Evolutionary conservation across 2,113 vertebrate species (phyloP).

Genomic region (Pantherophis guttatus): DNA sequence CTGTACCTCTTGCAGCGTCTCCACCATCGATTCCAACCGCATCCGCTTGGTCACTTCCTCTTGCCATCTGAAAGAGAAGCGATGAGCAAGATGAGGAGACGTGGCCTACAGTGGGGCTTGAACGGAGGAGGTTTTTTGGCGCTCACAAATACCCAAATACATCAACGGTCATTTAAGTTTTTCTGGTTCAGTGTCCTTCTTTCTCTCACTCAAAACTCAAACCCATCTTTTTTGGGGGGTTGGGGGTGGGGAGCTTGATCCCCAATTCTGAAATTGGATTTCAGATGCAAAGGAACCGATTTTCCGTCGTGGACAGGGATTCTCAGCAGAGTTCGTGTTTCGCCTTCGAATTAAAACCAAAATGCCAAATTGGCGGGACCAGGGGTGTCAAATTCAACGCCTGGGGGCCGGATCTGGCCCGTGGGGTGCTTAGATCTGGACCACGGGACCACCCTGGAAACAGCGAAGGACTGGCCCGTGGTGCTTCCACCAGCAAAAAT

Average conservation of each 20-base stretch:
- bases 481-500: too few relatives aligned
- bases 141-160: not conserved
- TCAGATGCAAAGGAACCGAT: not conserved
- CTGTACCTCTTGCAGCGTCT: slow-evolving; percentile 86
- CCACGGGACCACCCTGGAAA: too few relatives aligned
- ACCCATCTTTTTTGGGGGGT: not conserved
- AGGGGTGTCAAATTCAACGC: too few relatives aligned
- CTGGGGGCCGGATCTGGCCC: too few relatives aligned
- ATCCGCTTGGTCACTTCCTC: slow-evolving; percentile 87
- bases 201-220: not conserved
- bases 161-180: not conserved
- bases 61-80: slow-evolving; percentile 87
- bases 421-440: too few relatives aligned
- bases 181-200: not conserved
- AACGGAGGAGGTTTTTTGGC: accelerated
- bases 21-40: slow-evolving; percentile 86
- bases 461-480: too few relatives aligned
- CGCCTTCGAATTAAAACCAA: not conserved
- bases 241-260: accelerated
- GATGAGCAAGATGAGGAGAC: slow-evolving; percentile 28
- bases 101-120: not conserved
- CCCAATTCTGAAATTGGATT: not conserved
- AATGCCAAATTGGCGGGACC: not conserved
- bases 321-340: too few relatives aligned
- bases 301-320: not conserved